Base-by-base conservation (phyloP, 2,888 invertebrate species). In the Drosophila kambysellisi region DNA sequence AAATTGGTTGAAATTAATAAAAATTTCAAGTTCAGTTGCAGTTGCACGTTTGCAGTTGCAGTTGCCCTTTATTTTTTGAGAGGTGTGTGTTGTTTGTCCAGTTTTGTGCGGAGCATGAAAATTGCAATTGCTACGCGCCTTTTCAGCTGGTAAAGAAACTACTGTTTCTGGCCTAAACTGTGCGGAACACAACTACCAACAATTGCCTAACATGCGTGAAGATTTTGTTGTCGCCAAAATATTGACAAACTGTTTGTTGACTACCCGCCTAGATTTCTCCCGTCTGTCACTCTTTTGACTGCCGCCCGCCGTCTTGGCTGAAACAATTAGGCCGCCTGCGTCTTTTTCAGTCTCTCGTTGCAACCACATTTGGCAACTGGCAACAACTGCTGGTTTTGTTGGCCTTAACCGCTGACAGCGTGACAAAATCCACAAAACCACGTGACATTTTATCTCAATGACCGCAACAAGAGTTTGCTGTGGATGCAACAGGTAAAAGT, bases 361-460 rank as follows among this genome's bases (percentile, higher is more conserved):
- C 82, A 77, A 76, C 78, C 79, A 57, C 57, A 57, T 57, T 57
- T 57, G 71, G 73, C 70, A 74, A 81, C 74, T 69, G 79, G 32
- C 57, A 41, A 20, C 30, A 11, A n/a, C 75, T 71, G 79, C 69
- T 57, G 60, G 57, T 67, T 59, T 70, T 41, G 62, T 56, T 17
- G 17, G 0, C 17, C 17, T 8, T 81, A 88, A 90, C 89, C 90
- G 89, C 90, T 90, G 91, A 90, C 88, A 88, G 91, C 90, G 88
- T 90, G 79, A 88, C 88, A 82, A 88, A 90, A 90, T 76, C 77
- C 39, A 67, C 68, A 61, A 64, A 76, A 89, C 91, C 91, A 91
- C 90, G 90, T 91, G 91, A 89, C 82, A 91, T 88, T 91, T 89
- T 84, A 91, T 81, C 82, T 89, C 81, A 90, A 91, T 89, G 86